phyloP scores from a whole-genome alignment of 1,140 invertebrate genomes.

The Harlomillsia oculata region DNA sequence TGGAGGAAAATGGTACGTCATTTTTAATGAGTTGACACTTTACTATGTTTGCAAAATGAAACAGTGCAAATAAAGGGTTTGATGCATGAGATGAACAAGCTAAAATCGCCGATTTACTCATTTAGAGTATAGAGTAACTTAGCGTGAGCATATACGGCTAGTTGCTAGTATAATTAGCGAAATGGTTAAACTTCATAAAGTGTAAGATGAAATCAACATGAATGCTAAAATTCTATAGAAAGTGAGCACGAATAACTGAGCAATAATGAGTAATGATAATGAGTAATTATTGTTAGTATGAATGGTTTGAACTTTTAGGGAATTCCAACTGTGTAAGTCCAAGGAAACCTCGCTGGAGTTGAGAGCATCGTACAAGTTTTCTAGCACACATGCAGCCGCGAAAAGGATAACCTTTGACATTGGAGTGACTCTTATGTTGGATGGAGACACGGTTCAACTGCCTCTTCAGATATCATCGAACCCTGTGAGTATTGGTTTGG shows the following conservation, averaged over 20 bases:
- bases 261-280: too few species aligned
- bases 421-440: conserved; percentile 8
- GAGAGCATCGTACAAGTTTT: conserved; percentile 4
- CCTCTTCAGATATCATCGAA: conserved; percentile 21
- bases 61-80: too few species aligned
- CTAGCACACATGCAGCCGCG: not conserved
- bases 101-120: too few species aligned
- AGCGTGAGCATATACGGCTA: too few species aligned
- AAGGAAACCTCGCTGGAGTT: conserved; percentile 8
- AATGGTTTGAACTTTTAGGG: conserved; percentile 6
- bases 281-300: not conserved
- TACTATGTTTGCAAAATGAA: not conserved
- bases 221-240: too few species aligned
- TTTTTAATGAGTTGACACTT: not conserved
- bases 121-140: too few species aligned
- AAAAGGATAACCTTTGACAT: conserved; percentile 22
- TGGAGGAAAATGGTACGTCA: conserved; percentile 18
- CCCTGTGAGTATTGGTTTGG: not conserved
- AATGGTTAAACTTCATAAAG: too few species aligned
- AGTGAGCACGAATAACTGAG: too few species aligned
- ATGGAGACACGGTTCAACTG: conserved; percentile 20
- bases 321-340: conserved; percentile 10
- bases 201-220: too few species aligned
- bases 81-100: too few species aligned
- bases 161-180: too few species aligned